Evolutionary conservation across 2,888 invertebrate genomes (phyloP), one percentile per base, ranked within the genome.

Genomic region (Sturmia bella): DNA sequence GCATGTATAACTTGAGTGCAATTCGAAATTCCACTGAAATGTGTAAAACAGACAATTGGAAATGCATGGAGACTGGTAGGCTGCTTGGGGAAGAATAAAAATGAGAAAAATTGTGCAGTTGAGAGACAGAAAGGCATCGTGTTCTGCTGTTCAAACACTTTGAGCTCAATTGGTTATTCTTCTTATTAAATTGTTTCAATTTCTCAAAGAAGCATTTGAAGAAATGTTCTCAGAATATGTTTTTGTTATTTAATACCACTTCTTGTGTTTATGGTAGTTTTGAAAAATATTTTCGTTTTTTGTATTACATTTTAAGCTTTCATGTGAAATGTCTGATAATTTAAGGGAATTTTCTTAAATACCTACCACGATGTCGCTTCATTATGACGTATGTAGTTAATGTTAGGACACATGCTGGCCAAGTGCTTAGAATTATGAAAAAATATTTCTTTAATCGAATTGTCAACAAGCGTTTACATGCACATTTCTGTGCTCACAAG

Each of bases 61-160:
- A 52, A 37, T 66, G 13, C 27, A 32, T 59, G 41, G 63, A 82
- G 82, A 82, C 78, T 66, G 64, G 9, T 21, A 41, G 78, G 82
- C 72, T 72, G 64, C 56, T 45, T 15, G 37, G 24, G 12, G 7
- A 7, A 32, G n/a, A n/a, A n/a, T n/a, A 32, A 7, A 32, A 32
- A 32, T 27, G 64, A 39, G 19, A 64, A 37, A 27, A 27, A 19
- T 64, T 56, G 24, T 21, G 50, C 66, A 75, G 64, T 78, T 78
- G 82, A 82, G 66, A 78, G 78, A 82, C 78, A 82, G 70, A 82
- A 66, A 74, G 82, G 82, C 82, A 76, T 76, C 66, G 48, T 59
- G 6, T 12, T 17, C 17, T 39, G 64, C 9, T 13, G 43, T 63
- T 37, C 41, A 50, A 43, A 64, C 39, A 63, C 81, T 66, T 59